Base-by-base conservation (phyloP, 2,113 vertebrate genomes). In the Panthera uncia region DNA sequence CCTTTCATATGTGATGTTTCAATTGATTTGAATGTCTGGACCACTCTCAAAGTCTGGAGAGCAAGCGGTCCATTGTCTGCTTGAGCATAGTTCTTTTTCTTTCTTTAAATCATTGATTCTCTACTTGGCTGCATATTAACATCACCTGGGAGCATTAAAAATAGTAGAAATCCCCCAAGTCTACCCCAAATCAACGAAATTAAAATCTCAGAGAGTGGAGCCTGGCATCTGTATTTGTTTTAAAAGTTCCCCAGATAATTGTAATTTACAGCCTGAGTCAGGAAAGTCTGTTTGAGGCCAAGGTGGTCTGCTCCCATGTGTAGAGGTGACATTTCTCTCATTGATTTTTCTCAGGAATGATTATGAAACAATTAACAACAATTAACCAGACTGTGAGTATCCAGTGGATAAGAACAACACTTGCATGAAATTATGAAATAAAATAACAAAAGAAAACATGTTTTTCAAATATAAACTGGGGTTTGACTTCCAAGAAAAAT, bases 351-450 rank as follows among this genome's bases (percentile, higher is more conserved):
- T 96, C 27, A 23, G 41, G 57, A 93, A 82, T 83, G 45, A 96
- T 93, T 97, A 95, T 90, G 57, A 94, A 96, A 83, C 74, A 94
- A 96, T 96, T 95, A 96, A 83, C 52, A 88, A 73, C 41, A 89
- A 79, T 96, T 95, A 96, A 84, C 31, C 41, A 88, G 95, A 81
- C 18, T 23, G 19, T 95, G 45, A 61, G 38, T 79, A 69, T 50
- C 41, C 27, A n/a, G 65, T 68, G n/a, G 69, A 48, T 89, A 89
- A 97, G 15, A 27, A 95, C 21, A 57, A 84, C 27, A 50, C 5
- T 18, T 88, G 61, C 29, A 69, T 16, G 1, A 25, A 8, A 93
- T 81, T 83, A 38, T 78, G 41, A 93, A 93, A 88, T 45, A 84
- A 66, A 83, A 52, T n/a, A 55, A 71, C 86, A 87, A 94, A 11